These are phyloP conservation scores for Sinotaia quadrata DNA, from an alignment of 2,888 invertebrate genomes.

Conservation along the genomic window DNA sequence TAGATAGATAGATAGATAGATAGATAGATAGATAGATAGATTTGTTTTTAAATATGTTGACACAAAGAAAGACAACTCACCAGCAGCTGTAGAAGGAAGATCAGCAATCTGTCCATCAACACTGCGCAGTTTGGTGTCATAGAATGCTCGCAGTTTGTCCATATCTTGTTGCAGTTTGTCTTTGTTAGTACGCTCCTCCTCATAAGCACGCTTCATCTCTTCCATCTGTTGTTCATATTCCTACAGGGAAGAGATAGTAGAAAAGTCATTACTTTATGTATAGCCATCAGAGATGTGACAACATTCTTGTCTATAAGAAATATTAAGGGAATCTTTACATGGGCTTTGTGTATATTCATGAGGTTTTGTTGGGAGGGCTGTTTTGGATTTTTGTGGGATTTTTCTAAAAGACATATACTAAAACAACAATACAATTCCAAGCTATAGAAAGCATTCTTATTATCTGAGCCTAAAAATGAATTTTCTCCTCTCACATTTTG, in stretches of 20 bases:
- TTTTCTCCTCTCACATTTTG: no score
- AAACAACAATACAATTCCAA: no score
- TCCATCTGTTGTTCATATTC: constrained; percentile 77
- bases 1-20: constrained; percentile 9
- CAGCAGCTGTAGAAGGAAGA: constrained; percentile 58
- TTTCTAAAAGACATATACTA: no score
- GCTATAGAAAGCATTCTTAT: no score
- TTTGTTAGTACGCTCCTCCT: constrained; percentile 73
- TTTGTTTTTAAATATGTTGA: no score
- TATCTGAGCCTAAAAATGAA: no score
- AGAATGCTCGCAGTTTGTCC: constrained; percentile 75
- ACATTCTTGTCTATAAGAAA: no score
- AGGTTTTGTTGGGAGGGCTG: no score
- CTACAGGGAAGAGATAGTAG: constrained; percentile 41
- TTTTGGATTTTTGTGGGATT: no score
- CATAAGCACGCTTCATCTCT: constrained; percentile 75
- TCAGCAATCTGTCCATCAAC: constrained; percentile 64
- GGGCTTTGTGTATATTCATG: no score
- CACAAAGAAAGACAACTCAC: constrained; percentile 36
- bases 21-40: constrained; percentile 7
- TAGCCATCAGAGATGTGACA: no score
- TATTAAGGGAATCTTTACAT: no score
- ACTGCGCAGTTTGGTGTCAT: constrained; percentile 74
- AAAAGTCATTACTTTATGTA: not conserved
- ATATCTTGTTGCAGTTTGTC: constrained; percentile 78